Evolutionary conservation across 2,113 vertebrate genomes (phyloP).

Genomic region (Pomatorhinus ruficollis): DNA sequence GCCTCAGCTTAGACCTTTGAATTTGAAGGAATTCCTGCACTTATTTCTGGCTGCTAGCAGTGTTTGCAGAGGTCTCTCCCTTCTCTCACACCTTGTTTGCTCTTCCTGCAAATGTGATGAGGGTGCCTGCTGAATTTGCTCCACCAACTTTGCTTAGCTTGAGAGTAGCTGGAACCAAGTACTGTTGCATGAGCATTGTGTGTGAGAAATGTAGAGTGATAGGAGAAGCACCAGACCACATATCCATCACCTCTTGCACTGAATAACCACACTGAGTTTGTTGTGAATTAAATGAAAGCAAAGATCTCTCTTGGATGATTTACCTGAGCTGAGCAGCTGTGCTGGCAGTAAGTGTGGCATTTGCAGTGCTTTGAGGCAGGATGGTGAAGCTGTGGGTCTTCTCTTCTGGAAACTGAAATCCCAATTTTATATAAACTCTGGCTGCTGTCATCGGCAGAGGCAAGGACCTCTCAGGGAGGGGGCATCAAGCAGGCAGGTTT

Average conservation of each 20-base stretch:
- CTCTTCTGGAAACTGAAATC: not conserved
- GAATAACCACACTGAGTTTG: not conserved
- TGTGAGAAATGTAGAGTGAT: not conserved
- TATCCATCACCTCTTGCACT: not conserved
- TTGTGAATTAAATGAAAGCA: not conserved
- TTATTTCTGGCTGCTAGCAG: not conserved
- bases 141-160: not conserved
- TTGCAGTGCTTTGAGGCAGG: not conserved
- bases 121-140: not conserved
- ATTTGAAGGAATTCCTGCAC: not conserved
- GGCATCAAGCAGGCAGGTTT: not conserved
- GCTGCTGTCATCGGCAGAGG: not conserved
- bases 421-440: not conserved
- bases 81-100: not conserved
- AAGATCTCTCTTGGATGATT: not conserved
- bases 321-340: not conserved
- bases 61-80: not conserved
- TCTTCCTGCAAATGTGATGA: not conserved
- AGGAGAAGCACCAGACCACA: not conserved
- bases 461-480: fast-evolving
- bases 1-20: not conserved
- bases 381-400: not conserved
- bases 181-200: fast-evolving
- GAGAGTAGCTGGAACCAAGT: not conserved
- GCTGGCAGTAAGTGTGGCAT: not conserved